Conservation (phyloP, 2,797 vertebrate species). For the Schizothorax lantsangensis region DNA sequence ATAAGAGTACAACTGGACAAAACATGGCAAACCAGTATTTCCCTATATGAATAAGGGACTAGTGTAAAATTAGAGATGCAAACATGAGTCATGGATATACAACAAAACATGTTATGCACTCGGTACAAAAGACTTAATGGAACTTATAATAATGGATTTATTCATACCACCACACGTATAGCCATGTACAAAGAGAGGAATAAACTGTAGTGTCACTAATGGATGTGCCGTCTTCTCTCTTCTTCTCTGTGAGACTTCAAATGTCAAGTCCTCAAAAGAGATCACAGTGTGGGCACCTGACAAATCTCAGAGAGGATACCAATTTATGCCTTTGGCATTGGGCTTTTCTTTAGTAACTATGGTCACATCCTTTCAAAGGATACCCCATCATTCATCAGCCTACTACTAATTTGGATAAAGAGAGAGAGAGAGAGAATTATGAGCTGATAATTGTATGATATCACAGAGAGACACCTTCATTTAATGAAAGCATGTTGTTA, state of each 20-base stretch:
- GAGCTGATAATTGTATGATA: constrained; percentile 42
- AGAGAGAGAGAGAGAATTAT: constrained; percentile 2
- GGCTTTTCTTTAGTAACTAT: constrained; percentile 19
- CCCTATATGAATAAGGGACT: neutral
- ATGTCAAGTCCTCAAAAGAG: constrained; percentile 46
- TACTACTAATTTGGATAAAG: neutral
- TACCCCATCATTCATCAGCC: constrained; percentile 2
- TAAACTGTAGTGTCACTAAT: constrained; percentile 42
- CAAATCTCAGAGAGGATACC: constrained; percentile 32
- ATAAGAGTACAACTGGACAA: neutral
- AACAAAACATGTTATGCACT: constrained; percentile 31
- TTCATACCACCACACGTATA: constrained; percentile 3
- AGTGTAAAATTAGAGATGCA: constrained; percentile 1
- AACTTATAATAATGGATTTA: constrained; percentile 31
- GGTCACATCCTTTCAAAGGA: constrained; percentile 4
- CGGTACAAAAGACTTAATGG: constrained; percentile 18
- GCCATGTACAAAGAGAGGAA: constrained; percentile 20
- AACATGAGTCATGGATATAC: constrained; percentile 23
- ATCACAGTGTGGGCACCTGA: constrained; percentile 32
- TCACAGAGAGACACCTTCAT: constrained; percentile 28
- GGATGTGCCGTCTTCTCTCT: constrained; percentile 36
- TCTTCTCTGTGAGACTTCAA: constrained; percentile 32
- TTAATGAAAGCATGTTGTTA: constrained; percentile 44
- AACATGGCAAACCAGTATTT: neutral
- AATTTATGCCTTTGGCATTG: constrained; percentile 6